Conservation (phyloP, 2,888 invertebrate species). For the Epicampocera succincta region DNA sequence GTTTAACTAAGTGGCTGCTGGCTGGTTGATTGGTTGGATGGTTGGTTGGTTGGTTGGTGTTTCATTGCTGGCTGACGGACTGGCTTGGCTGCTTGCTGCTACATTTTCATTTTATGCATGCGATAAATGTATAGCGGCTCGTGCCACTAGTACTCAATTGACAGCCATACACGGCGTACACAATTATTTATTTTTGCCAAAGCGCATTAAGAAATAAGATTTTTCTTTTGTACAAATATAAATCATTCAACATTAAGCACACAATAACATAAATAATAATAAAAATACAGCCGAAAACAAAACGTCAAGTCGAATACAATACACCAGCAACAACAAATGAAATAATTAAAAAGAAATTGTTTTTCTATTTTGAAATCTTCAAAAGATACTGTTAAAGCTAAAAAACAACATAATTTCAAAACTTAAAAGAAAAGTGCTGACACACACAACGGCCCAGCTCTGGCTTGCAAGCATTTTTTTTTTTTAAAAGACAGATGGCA, state of each 20-base stretch:
- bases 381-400: constrained; percentile 14
- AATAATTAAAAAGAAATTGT: constrained; percentile 7
- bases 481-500: constrained; percentile 53
- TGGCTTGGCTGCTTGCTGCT: constrained; percentile 59
- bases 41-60: constrained; percentile 51
- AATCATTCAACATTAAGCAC: constrained; percentile 17
- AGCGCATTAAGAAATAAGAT: constrained; percentile 55
- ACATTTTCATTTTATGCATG: constrained; percentile 67
- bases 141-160: constrained; percentile 80
- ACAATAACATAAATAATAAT: constrained; percentile 45
- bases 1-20: constrained; percentile 55
- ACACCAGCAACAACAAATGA: constrained; percentile 10
- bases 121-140: constrained; percentile 75
- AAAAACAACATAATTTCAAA: neutral
- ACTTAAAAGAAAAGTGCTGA: constrained; percentile 21
- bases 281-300: constrained; percentile 23
- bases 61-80: constrained; percentile 60
- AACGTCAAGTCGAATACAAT: constrained; percentile 30
- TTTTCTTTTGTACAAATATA: constrained; percentile 13
- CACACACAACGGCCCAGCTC: constrained; percentile 34
- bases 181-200: constrained; percentile 64
- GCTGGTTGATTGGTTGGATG: constrained; percentile 53
- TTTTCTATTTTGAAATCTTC: constrained; percentile 16
- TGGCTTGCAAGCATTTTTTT: constrained; percentile 23
- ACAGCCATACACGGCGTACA: constrained; percentile 79